phyloP scores from a whole-genome alignment of 2,797 vertebrate genomes.

The Chrysocyon brachyurus region DNA sequence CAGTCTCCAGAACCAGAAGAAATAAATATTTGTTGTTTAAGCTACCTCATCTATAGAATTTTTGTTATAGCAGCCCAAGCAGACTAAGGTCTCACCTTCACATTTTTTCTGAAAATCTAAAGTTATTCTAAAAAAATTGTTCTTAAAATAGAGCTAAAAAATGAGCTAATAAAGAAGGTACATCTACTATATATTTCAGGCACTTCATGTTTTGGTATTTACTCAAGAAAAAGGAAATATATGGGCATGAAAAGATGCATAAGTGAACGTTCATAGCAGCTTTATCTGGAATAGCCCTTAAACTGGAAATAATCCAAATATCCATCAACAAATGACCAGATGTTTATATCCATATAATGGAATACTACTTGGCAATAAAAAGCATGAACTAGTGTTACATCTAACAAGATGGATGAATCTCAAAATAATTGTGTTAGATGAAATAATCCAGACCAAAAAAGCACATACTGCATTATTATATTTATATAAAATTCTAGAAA shows the following conservation, averaged over 20 bases:
- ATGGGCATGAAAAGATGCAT: neutral
- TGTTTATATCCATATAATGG: neutral
- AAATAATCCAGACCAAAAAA: conserved; percentile 35
- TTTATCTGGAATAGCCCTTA: neutral
- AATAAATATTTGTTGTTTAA: neutral
- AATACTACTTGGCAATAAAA: neutral
- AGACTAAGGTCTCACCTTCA: neutral
- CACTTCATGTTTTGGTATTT: neutral
- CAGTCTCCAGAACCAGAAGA: neutral
- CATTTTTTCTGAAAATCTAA: conserved; percentile 31
- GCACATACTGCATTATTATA: neutral
- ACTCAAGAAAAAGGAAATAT: neutral
- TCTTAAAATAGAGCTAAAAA: neutral
- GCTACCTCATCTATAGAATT: neutral
- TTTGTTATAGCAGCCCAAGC: neutral
- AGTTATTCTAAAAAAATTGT: conserved; percentile 55
- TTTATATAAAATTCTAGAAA: conserved; percentile 49
- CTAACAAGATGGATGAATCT: neutral
- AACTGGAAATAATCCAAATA: conserved; percentile 47
- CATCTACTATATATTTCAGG: neutral
- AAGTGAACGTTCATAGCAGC: neutral
- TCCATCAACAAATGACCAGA: neutral
- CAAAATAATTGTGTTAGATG: neutral
- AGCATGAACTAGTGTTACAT: neutral
- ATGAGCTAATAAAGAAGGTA: neutral